These are phyloP conservation scores for Trichogramma dendrolimi DNA, from an alignment of 2,888 invertebrate genomes.

Conservation along the genomic window DNA sequence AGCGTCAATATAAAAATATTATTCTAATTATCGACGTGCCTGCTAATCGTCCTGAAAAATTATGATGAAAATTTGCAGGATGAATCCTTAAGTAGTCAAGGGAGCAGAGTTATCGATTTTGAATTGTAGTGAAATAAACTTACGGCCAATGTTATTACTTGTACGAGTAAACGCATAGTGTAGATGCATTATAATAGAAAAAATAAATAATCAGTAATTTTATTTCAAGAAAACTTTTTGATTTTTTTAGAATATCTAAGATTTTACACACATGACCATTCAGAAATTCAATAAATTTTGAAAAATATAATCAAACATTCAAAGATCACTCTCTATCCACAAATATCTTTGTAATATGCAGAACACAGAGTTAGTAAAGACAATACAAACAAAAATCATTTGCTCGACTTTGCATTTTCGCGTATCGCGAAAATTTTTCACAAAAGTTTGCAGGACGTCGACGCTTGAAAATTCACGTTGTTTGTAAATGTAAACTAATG, in stretches of 20 bases:
- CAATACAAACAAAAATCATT: conserved; percentile 23
- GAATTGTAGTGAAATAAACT: conserved; percentile 17
- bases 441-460: conserved; percentile 38
- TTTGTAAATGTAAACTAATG: conserved; percentile 50
- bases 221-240: conserved; percentile 7
- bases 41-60: conserved; percentile 43
- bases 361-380: conserved; percentile 17
- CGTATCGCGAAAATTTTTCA: conserved; percentile 25
- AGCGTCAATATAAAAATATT: conserved; percentile 50
- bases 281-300: background rate
- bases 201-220: conserved; percentile 4
- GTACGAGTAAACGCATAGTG: conserved; percentile 14
- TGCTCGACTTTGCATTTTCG: conserved; percentile 22
- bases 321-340: background rate
- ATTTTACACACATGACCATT: background rate
- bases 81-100: conserved; percentile 28
- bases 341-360: background rate
- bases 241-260: background rate
- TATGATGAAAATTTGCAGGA: conserved; percentile 27
- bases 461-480: conserved; percentile 44
- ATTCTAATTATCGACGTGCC: conserved; percentile 48
- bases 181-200: conserved; percentile 16
- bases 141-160: conserved; percentile 23
- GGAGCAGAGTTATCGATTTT: conserved; percentile 24
- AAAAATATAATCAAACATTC: background rate